A percentile compares a stretch with the other conserved stretches of the same genome.
These are phyloP conservation scores for Orussus abietinus DNA, from an alignment of 1,140 invertebrate genomes.

Conservation along the genomic window DNA sequence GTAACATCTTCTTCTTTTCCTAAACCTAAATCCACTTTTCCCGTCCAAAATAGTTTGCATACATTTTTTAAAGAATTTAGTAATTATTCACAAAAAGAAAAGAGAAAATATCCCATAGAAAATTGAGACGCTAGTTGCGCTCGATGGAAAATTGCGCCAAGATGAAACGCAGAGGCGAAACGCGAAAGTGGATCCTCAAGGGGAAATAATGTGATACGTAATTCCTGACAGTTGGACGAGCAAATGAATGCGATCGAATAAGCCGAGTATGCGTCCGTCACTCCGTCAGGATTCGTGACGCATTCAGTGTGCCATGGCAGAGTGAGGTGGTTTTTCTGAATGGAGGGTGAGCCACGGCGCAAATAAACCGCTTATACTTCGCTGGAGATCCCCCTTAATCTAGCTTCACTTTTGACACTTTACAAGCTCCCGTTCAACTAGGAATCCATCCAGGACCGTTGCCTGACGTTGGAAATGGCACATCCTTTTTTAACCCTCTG, in stretches of 20 bases:
- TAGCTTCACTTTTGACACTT: slow-evolving; percentile 21
- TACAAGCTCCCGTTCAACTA: too few species aligned
- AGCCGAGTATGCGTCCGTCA: slow-evolving; percentile 24
- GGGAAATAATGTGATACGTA: slow-evolving; percentile 24
- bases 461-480: too few species aligned
- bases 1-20: too few species aligned
- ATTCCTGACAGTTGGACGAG: slow-evolving; percentile 23
- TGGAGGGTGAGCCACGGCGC: not conserved
- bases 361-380: slow-evolving; percentile 13
- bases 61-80: too few species aligned
- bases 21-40: too few species aligned
- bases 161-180: slow-evolving; percentile 17
- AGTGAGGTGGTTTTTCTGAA: too few species aligned
- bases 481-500: too few species aligned
- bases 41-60: too few species aligned
- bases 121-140: slow-evolving; percentile 23
- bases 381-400: slow-evolving; percentile 21
- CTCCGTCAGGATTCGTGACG: slow-evolving; percentile 22
- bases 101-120: too few species aligned
- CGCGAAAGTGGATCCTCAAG: too few species aligned
- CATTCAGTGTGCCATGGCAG: slow-evolving; percentile 21
- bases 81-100: too few species aligned
- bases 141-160: slow-evolving; percentile 21
- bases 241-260: slow-evolving; percentile 25
- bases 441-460: too few species aligned